Base-by-base conservation (phyloP, 2,797 vertebrate genomes). In the Eospalax fontanierii region DNA sequence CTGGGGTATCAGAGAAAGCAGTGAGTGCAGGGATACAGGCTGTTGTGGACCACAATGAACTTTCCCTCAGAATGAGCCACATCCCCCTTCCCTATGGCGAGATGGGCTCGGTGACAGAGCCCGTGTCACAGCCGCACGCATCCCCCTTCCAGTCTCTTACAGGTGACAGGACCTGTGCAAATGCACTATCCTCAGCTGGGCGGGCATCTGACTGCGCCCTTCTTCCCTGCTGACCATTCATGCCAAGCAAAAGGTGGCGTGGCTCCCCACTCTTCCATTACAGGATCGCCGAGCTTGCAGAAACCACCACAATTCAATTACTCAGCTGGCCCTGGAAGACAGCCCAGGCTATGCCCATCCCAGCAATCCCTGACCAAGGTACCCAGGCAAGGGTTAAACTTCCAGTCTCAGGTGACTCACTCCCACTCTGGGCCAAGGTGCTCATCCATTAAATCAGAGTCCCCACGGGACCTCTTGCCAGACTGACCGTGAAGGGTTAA, bases 101-200 rank as follows among this genome's bases (percentile, higher is more conserved):
- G 78, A 63, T 1, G 5, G 75, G 46, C 38, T 89, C 68, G 19
- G 57, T 54, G 78, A 68, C 54, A 71, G 66, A 71, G 63, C 30
- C 33, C 21, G 11, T 82, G 63, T 33, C 61, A 43, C 50, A n/a
- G 65, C 59, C 46, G 54, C 70, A 74, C 12, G 54, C 43, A 82
- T 0, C 50, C 59, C 63, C 63, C 43, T 38, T 4, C 7, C 26
- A 33, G 26, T 70, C 76, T 74, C 95, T 96, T 84, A 96, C 96
- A 97, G 97, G 97, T 97, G 59, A 93, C 35, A 40, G 91, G 93
- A 97, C 96, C 96, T 97, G 94, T 97, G 89, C 92, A 93, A 93
- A 94, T 65, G 21, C 57, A 88, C 24, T 35, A 28, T 2, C 16
- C 1, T 21, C 43, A 24, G 74, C 71, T 79, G 54, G 16, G 71